Evolutionary conservation across 2,113 vertebrate species (phyloP), one percentile per base, ranked within the genome.

Genomic region (Furnarius figulus): DNA sequence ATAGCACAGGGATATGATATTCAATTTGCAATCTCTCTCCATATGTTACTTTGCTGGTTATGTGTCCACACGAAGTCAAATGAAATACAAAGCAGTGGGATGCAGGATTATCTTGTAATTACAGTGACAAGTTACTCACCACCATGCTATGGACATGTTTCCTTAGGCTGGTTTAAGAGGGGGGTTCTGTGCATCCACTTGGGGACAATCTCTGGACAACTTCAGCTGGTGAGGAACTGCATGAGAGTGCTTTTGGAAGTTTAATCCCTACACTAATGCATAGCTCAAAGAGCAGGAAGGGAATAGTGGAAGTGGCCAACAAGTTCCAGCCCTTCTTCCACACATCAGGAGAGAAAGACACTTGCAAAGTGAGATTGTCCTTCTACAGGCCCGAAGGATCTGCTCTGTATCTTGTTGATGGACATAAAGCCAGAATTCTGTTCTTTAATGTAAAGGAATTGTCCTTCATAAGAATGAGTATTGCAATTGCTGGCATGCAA

Each of bases 21-120:
- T 96, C 79, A 91, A 37, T 95, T 96, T 96, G 83, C 58, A 84
- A 91, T 95, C 95, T 96, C 88, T 56, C 33, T 94, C 96, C 96
- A 86, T 97, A 97, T 95, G 97, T 91, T 97, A 46, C 39, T 96
- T 91, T 95, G 96, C 94, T 0, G 2, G 31, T 97, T 96, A 85
- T 97, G 96, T 97, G 97, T 96, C 89, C 91, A 94, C 76, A 89
- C 52, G 74, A 89, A 93, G 61, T 73, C 44, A 95, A 89, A 92
- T 72, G 61, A 88, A 86, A 74, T 49, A 25, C 78, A 73, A 37
- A 97, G 8, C 94, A 87, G 79, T 52, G 55, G 89, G 94, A 53
- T 61, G 42, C 28, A 79, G 55, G 49, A 25, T 94, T 89, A 79
- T 53, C 61, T 89, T 96, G 88, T 96, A 90, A 95, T 97, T 94